These are phyloP conservation scores for Cynaeus angustus DNA, from an alignment of 2,888 invertebrate species.

Conservation along the genomic window DNA sequence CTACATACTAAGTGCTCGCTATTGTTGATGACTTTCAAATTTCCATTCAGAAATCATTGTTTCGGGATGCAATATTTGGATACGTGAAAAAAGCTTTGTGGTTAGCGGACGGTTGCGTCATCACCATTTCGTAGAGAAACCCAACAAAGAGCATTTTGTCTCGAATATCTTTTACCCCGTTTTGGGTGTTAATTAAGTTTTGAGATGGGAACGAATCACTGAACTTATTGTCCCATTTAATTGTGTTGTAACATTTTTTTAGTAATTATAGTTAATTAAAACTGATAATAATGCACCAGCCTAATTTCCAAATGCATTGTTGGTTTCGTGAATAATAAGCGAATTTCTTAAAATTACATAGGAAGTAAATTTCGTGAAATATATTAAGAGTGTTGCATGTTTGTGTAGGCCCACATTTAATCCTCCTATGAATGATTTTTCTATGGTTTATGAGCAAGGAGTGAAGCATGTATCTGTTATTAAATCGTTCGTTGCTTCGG, in stretches of 20 bases:
- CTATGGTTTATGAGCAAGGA: constrained; percentile 29
- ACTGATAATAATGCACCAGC: not conserved
- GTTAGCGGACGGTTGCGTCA: not conserved
- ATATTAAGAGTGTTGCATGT: constrained; percentile 16
- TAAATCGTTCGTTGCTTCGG: constrained; percentile 39
- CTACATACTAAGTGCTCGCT: constrained; percentile 12
- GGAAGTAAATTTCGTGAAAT: constrained; percentile 23
- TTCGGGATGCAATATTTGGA: constrained; percentile 3
- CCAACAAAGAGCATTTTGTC: not conserved
- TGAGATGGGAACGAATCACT: not conserved
- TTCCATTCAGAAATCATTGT: constrained; percentile 35
- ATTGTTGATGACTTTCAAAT: constrained; percentile 44
- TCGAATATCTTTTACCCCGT: not conserved
- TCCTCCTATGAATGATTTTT: constrained; percentile 28
- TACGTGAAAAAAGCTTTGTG: constrained; percentile 27
- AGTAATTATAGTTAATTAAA: constrained; percentile 6
- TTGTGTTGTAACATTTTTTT: not conserved
- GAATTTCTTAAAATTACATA: constrained; percentile 31
- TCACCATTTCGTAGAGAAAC: not conserved
- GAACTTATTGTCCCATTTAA: not conserved
- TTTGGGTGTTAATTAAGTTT: not conserved
- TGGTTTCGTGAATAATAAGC: constrained; percentile 6
- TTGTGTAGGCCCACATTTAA: constrained; percentile 3
- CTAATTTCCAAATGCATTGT: constrained; percentile 17
- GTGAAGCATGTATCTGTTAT: constrained; percentile 36